Evolutionary conservation across 2,888 invertebrate genomes (phyloP), one percentile per base, ranked within the genome.

Genomic region (Drosophila multiciliata): DNA sequence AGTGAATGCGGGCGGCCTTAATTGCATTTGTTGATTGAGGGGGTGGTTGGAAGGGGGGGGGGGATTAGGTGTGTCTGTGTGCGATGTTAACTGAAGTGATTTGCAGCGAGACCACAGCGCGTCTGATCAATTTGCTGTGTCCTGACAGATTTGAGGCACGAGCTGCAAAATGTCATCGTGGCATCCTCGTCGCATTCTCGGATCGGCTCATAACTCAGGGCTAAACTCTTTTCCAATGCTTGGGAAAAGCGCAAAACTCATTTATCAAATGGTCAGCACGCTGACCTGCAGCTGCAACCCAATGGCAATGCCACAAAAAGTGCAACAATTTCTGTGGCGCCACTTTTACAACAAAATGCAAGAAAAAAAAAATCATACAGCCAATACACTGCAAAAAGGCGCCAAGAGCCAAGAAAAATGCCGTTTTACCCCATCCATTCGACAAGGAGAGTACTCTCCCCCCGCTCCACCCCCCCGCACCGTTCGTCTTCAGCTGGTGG

Each of bases 211-310:
- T 81, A 82, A 81, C 63, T 82, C 80, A 76, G 61, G 26, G 65
- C 79, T 53, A 71, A 63, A 64, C 68, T 55, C 67, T 42, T 48
- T 49, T 11, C 62, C 71, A 73, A 63, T 68, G 71, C 53, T 57
- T 75, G 66, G 66, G 70, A 69, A 82, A 85, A 79, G 78, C 78
- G 86, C 60, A 83, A 88, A 87, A 88, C 90, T 78, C 87, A 87
- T 87, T 87, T 89, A 87, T 87, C 87, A 87, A 82, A 81, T 73
- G 79, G 79, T 76, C 81, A 67, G 75, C 74, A 81, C 64, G 66
- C 70, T 67, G 80, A 80, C 72, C 88, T 76, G 75, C 77, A 64
- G 69, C 75, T 73, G 61, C 72, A 58, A 52, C 64, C 72, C 60
- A 63, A 65, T 69, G 69, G 62, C 75, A 79, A 45, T 73, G 66